A percentile compares a stretch with the other conserved stretches of the same genome.
Evolutionary conservation across 2,888 invertebrate species (phyloP).

Genomic region (Drymonia ruficornis): DNA sequence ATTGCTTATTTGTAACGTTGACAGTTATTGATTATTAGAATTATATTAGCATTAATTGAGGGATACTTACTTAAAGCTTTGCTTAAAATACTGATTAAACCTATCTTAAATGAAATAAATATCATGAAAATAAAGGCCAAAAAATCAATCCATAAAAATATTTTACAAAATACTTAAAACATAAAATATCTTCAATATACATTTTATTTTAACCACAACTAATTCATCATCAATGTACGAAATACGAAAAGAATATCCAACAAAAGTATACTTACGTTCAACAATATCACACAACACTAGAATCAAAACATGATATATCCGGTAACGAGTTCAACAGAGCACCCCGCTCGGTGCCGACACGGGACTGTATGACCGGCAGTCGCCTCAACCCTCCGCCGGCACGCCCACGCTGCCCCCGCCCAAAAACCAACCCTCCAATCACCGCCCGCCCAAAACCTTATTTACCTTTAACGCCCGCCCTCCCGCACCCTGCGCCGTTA

Average conservation of each 20-base stretch:
- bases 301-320: slow-evolving; percentile 32
- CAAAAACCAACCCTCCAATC: slow-evolving; percentile 52
- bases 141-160: too few species aligned
- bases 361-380: slow-evolving; percentile 32
- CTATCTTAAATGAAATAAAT: too few species aligned
- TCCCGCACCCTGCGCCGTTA: slow-evolving; percentile 66
- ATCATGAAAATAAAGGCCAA: too few species aligned
- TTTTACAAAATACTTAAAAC: too few species aligned
- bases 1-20: too few species aligned
- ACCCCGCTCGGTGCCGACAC: slow-evolving; percentile 21
- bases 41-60: too few species aligned
- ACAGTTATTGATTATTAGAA: too few species aligned
- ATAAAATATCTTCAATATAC: too few species aligned
- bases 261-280: slow-evolving; percentile 4
- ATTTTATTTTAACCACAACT: too few species aligned
- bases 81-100: too few species aligned
- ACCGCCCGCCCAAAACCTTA: slow-evolving; percentile 62
- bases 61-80: too few species aligned
- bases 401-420: slow-evolving; percentile 56
- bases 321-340: background rate
- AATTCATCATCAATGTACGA: too few species aligned
- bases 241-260: background rate
- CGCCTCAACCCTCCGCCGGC: slow-evolving; percentile 44
- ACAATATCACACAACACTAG: slow-evolving; percentile 23
- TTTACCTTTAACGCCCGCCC: slow-evolving; percentile 76